Percentiles rank a stretch among this genome's conserved stretches.
These are phyloP conservation scores for Myrmecobius fasciatus DNA, from an alignment of 2,113 vertebrate species.

Conservation along the genomic window DNA sequence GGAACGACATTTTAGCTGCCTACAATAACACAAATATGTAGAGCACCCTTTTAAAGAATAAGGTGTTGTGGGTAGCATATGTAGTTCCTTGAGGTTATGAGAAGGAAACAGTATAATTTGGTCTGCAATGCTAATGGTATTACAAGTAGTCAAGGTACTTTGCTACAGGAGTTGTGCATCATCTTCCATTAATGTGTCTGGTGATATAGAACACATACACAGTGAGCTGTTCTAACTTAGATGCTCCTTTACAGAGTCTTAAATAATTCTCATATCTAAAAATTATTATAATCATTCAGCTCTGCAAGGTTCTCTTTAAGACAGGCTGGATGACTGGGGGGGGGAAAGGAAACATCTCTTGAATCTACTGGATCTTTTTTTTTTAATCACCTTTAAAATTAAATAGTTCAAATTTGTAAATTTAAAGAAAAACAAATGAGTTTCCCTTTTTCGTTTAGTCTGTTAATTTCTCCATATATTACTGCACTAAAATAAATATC, in stretches of 20 bases:
- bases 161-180: constrained; percentile 84
- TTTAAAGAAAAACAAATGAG: constrained; percentile 82
- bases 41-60: constrained; percentile 78
- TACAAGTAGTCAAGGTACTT: constrained; percentile 86
- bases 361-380: constrained; percentile 70
- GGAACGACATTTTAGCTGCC: constrained; percentile 81
- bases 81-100: constrained; percentile 79
- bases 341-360: constrained; percentile 79
- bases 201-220: constrained; percentile 47
- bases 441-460: constrained; percentile 85
- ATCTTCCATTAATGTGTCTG: constrained; percentile 66
- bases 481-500: constrained; percentile 89
- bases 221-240: constrained; percentile 64
- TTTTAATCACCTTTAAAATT: constrained; percentile 81
- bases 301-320: constrained; percentile 67
- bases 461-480: constrained; percentile 89
- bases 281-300: constrained; percentile 61
- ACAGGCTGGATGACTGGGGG: constrained; percentile 76
- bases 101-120: constrained; percentile 82
- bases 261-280: constrained; percentile 49
- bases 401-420: constrained; percentile 87
- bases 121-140: constrained; percentile 79
- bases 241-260: constrained; percentile 59
- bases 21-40: constrained; percentile 70
- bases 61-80: constrained; percentile 79